Evolutionary conservation across 2,113 vertebrate species (phyloP), one percentile per base, ranked within the genome.

Genomic region (Tinamus guttatus): DNA sequence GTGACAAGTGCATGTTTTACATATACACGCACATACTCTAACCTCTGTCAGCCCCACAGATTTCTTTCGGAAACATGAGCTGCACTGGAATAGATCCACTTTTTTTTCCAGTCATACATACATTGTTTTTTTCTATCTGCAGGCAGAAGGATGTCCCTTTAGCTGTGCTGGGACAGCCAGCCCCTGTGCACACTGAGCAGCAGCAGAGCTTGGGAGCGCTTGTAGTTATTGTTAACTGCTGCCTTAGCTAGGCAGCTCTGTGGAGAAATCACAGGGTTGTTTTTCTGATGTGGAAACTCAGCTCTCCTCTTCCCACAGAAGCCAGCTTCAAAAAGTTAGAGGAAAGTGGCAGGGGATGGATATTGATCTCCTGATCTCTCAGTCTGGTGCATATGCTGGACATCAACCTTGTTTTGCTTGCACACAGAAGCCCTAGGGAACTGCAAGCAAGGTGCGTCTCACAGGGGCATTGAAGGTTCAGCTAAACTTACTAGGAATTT

Each of bases 361-460:
- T 16, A 9, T 81, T 41, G 16, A 7, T 62, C 9, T 79, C 68
- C 36, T 40, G 17, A 13, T 11, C 47, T 30, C 3, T n/a, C 30
- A 24, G 9, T n/a, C 21, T 87, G n/a, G 14, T 28, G 40, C 43
- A 11, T 16, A 51, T 27, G 21, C 17, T 49, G 22, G 47, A 19
- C 32, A 27, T 32, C 34, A n/a, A 45, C 67, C 22, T 24, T 49
- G 15, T 24, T 18, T 49, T 16, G 27, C 5, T 43, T 47, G 43
- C 7, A 22, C 0, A 0, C 12, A 34, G n/a, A 9, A 52, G 27
- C 34, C 7, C 20, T 19, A 21, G 27, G 7, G 8, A 84, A 12
- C 12, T 68, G 30, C 30, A 80, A 19, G 73, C 13, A 75, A 43
- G 12, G 3, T 20, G 16, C 54, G 27, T 7, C 36, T 79, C 22